Conservation (phyloP, 2,888 invertebrate species). For the Cetonia aurata region DNA sequence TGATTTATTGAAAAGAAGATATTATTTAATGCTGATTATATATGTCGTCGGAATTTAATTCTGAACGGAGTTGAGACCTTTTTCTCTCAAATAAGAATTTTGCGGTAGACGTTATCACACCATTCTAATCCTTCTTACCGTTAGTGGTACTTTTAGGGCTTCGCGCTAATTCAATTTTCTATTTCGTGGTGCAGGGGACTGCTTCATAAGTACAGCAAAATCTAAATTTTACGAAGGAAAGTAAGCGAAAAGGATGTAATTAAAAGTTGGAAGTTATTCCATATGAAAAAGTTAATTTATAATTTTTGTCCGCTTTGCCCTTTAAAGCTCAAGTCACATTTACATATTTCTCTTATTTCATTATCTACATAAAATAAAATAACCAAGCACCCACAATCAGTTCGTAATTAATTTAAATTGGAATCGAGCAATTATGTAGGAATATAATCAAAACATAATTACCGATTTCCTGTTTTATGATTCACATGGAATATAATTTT, state of each 20-base stretch:
- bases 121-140: conserved; percentile 7
- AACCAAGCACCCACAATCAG: too few relatives aligned
- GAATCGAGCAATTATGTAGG: background rate
- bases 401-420: too few relatives aligned
- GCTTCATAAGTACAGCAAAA: conserved; percentile 1
- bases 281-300: too few relatives aligned
- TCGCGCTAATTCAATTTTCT: conserved; percentile 35
- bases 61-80: background rate
- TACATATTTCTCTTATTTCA: too few relatives aligned
- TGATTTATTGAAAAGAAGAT: too few relatives aligned
- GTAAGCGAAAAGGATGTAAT: conserved; percentile 10
- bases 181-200: background rate
- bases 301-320: too few relatives aligned
- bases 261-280: conserved; percentile 6
- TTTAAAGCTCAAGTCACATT: too few relatives aligned
- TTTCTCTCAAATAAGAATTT: background rate
- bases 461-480: conserved; percentile 15
- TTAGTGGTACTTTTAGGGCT: conserved; percentile 11
- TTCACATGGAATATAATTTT: conserved; percentile 1
- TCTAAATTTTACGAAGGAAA: conserved; percentile 15
- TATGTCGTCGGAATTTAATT: too few relatives aligned
- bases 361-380: too few relatives aligned
- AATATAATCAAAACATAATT: conserved; percentile 9
- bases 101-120: background rate
- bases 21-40: too few relatives aligned